phyloP scores from a whole-genome alignment of 1,140 invertebrate genomes.

The Chironomus striatipennis region DNA sequence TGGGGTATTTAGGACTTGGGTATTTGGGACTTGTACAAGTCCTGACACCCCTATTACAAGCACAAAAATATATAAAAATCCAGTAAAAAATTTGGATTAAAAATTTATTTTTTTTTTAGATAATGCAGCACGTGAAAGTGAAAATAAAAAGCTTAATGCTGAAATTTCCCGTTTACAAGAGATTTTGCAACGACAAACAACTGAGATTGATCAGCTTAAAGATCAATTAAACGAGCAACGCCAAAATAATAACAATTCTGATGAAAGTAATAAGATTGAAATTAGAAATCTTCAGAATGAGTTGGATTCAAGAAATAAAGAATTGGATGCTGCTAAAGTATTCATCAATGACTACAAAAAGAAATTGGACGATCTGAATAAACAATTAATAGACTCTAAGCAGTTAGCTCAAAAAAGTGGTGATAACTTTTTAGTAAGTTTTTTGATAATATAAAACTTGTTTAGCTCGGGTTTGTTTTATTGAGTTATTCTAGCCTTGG shows the following conservation, averaged over 20 bases:
- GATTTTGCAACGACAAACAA: conserved; percentile 31
- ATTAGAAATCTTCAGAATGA: conserved; percentile 34
- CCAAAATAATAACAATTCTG: not conserved
- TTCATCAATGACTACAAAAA: conserved; percentile 26
- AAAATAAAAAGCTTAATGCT: conserved; percentile 22
- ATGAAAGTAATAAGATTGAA: conserved; percentile 34
- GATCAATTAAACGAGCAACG: conserved; percentile 34
- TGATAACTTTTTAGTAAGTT: not conserved
- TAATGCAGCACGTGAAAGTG: conserved; percentile 27
- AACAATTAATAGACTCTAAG: conserved; percentile 28
- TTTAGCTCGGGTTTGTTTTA: too few species aligned
- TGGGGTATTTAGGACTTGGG: too few species aligned
- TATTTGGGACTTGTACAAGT: too few species aligned
- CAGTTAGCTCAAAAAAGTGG: not conserved
- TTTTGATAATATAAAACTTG: too few species aligned
- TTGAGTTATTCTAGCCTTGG: too few species aligned
- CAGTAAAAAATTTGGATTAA: too few species aligned
- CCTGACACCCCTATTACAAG: too few species aligned
- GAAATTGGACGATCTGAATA: conserved; percentile 28
- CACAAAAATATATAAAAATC: too few species aligned
- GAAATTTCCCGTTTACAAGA: conserved; percentile 33
- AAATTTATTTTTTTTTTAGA: not conserved
- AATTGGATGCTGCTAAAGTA: conserved; percentile 30
- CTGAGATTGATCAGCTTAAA: conserved; percentile 32
- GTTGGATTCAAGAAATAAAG: conserved; percentile 31